Evolutionary conservation across 2,797 vertebrate species (phyloP), one percentile per base, ranked within the genome.

Genomic region (Synaphobranchus kaupii): DNA sequence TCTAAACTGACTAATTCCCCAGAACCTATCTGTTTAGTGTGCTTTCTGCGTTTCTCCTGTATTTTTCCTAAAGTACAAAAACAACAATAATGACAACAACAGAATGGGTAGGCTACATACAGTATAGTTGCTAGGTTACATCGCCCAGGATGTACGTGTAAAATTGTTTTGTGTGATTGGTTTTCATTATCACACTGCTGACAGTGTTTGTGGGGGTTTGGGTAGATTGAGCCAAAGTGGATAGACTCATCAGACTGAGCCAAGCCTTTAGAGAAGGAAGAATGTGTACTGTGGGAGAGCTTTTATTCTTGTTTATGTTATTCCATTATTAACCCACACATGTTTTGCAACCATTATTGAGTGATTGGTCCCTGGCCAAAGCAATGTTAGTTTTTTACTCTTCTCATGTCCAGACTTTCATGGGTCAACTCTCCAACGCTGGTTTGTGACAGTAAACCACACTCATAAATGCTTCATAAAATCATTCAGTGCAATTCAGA

Each of bases 1-100:
- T 92, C 92, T 96, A 96, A 96, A 94, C 94, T 96, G 93, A 92
- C 94, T 96, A 96, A 96, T 96, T 96, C 95, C 91, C 89, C 90
- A 92, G 94, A 93, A 91, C 89, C 89, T 92, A 90, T 87, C 84
- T 86, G 44, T 86, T 83, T 90, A 87, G 91, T 91, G 91, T 89
- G 89, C 88, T 88, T 39, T 88, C 87, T 91, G 90, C 89, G 89
- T 83, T 88, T 92, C 89, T 86, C 87, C 87, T 78, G 73, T 66
- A 88, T 80, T 85, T 85, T 85, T 63, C 87, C 82, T 85, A 81
- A 78, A 87, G 71, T 78, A 85, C 56, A 88, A 47, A 85, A 25
- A 81, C 48, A 73, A 60, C 50, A 84, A 50, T 60, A 28, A 31
- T 83, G 10, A 54, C 81, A 87, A 71, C 50, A 54, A 68, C 60